These are phyloP conservation scores for Villa cingulata DNA, from an alignment of 2,888 invertebrate species.

Conservation along the genomic window DNA sequence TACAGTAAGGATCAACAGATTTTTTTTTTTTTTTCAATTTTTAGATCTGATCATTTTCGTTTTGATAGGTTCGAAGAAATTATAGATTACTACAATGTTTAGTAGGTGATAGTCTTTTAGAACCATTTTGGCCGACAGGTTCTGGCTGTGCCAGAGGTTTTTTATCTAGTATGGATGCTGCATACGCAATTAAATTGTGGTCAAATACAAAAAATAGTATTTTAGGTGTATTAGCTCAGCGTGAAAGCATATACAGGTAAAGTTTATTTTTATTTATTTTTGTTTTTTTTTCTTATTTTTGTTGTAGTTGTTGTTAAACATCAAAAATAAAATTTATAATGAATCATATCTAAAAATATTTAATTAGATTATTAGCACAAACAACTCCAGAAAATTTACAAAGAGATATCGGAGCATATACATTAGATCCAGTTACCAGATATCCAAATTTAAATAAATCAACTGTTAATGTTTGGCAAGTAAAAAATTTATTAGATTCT, in stretches of 20 bases:
- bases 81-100: slow-evolving; percentile 74
- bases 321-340: no score
- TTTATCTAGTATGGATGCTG: slow-evolving; percentile 87
- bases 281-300: neutral
- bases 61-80: slow-evolving; percentile 41
- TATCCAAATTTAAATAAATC: slow-evolving; percentile 70
- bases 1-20: slow-evolving; percentile 38
- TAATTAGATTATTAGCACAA: slow-evolving; percentile 52
- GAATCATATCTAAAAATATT: neutral
- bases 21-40: no score
- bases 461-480: slow-evolving; percentile 64
- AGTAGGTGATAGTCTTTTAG: slow-evolving; percentile 91
- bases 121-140: slow-evolving; percentile 99
- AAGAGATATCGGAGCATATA: slow-evolving; percentile 76
- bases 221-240: slow-evolving; percentile 77
- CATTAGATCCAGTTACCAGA: slow-evolving; percentile 73
- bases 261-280: slow-evolving; percentile 9
- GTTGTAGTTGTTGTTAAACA: no score
- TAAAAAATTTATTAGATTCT: slow-evolving; percentile 55
- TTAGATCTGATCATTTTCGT: neutral
- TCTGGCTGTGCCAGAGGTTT: slow-evolving; percentile 97
- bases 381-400: slow-evolving; percentile 93
- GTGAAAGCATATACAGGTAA: slow-evolving; percentile 84
- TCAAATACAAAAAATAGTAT: slow-evolving; percentile 46
- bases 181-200: slow-evolving; percentile 87